phyloP scores from a whole-genome alignment of 2,797 vertebrate genomes.

The Eptatretus atami region DNA sequence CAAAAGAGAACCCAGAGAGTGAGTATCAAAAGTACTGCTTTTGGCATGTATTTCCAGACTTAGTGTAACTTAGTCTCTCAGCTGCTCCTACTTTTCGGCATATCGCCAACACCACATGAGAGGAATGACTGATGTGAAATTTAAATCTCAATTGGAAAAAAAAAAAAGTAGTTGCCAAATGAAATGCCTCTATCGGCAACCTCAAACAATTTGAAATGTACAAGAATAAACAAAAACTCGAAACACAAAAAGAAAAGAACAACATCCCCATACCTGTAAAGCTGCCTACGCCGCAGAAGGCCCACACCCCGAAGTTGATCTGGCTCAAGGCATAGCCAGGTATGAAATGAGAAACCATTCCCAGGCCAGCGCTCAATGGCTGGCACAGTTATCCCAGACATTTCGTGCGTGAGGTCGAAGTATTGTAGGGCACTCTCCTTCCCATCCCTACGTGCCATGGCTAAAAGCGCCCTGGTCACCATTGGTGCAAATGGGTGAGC shows the following conservation, averaged over 20 bases:
- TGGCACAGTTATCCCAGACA: conserved; percentile 91
- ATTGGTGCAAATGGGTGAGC: conserved; percentile 22
- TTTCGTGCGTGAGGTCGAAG: conserved; percentile 59
- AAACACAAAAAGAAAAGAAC: neutral
- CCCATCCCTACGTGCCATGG: conserved; percentile 37
- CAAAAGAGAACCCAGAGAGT: too few species aligned
- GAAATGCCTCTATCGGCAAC: too few species aligned
- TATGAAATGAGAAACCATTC: conserved; percentile 49
- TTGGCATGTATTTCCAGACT: too few species aligned
- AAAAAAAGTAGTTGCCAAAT: too few species aligned
- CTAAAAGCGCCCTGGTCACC: conserved; percentile 31
- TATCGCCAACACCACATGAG: too few species aligned
- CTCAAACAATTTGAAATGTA: too few species aligned
- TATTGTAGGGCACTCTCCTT: conserved; percentile 34
- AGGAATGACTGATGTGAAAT: too few species aligned
- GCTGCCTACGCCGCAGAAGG: conserved; percentile 58
- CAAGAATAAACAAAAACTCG: too few species aligned
- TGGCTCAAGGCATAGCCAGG: conserved; percentile 59
- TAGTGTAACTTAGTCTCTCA: too few species aligned
- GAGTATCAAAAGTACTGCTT: too few species aligned
- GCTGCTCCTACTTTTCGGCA: too few species aligned
- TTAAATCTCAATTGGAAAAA: too few species aligned
- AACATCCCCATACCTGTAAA: conserved; percentile 36
- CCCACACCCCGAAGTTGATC: conserved; percentile 47
- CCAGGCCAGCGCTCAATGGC: conserved; percentile 61